phyloP scores from a whole-genome alignment of 23 tunicate species.

The Halocynthia aurantium region DNA sequence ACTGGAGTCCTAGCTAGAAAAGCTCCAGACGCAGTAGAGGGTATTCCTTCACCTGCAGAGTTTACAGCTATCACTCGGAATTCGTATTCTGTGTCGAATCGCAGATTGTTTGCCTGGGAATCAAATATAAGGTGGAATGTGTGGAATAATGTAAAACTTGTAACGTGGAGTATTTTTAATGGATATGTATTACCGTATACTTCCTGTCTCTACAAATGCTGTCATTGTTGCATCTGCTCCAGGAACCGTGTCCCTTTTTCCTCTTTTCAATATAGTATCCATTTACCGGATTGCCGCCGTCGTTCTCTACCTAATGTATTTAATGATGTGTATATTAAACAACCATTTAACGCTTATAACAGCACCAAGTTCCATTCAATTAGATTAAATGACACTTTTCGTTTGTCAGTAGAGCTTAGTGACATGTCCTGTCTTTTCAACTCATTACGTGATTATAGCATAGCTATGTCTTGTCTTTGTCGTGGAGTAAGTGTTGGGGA shows the following conservation, averaged over 20 bases:
- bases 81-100: conserved; percentile 69
- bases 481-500: neutral
- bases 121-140: neutral
- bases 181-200: neutral
- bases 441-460: too few relatives aligned
- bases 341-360: neutral
- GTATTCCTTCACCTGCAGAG: conserved; percentile 78
- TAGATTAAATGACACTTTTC: neutral
- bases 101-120: conserved; percentile 47
- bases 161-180: neutral
- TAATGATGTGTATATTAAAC: too few relatives aligned
- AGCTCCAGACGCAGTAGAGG: conserved; percentile 57
- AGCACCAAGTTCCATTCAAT: neutral
- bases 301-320: conserved; percentile 48
- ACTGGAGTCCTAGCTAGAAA: conserved; percentile 52
- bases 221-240: conserved; percentile 63
- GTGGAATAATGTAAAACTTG: neutral
- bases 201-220: conserved; percentile 3
- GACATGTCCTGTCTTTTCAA: too few relatives aligned
- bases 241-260: conserved; percentile 70
- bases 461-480: neutral
- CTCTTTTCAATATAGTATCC: conserved; percentile 80
- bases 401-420: too few relatives aligned
- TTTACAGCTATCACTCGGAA: conserved; percentile 91
- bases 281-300: conserved; percentile 72